Evolutionary conservation across 2,797 vertebrate species (phyloP).

Genomic region (Gouania willdenowi): DNA sequence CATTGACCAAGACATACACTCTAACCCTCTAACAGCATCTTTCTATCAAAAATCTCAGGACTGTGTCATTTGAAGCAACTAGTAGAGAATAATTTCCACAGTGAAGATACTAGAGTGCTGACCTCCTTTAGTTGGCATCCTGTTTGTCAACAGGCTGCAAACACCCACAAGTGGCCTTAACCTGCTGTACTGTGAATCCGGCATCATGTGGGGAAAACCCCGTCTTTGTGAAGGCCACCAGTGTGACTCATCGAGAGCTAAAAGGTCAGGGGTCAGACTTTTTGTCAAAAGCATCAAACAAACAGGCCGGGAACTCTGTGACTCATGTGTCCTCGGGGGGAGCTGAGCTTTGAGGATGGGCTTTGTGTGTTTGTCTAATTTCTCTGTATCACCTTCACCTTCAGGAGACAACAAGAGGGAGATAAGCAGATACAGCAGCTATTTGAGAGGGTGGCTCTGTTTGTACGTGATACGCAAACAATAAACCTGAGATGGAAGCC

Average conservation of each 20-base stretch:
- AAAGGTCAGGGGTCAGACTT: constrained; percentile 66
- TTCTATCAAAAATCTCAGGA: too few relatives aligned
- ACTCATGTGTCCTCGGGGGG: constrained; percentile 53
- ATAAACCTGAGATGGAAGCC: constrained; percentile 11
- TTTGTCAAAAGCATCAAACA: constrained; percentile 66
- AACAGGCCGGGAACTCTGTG: constrained; percentile 45
- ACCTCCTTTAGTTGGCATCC: constrained; percentile 10
- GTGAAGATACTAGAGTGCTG: too few relatives aligned
- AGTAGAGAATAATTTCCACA: too few relatives aligned
- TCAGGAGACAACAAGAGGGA: constrained; percentile 32
- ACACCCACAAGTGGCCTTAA: constrained; percentile 40
- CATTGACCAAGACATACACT: too few relatives aligned
- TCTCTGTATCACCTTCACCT: constrained; percentile 57
- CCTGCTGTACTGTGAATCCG: constrained; percentile 19
- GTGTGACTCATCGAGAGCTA: constrained; percentile 62
- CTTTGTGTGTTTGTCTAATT: constrained; percentile 50
- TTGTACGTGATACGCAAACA: constrained; percentile 34
- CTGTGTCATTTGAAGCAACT: too few relatives aligned
- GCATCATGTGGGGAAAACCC: constrained; percentile 47
- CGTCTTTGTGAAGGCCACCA: constrained; percentile 13
- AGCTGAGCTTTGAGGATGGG: constrained; percentile 1
- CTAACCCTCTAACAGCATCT: too few relatives aligned
- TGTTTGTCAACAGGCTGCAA: constrained; percentile 11
- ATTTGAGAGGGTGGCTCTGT: constrained; percentile 25
- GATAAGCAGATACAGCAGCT: constrained; percentile 33